Base-by-base conservation (phyloP, 2,888 invertebrate genomes). In the Lottia gigantea region DNA sequence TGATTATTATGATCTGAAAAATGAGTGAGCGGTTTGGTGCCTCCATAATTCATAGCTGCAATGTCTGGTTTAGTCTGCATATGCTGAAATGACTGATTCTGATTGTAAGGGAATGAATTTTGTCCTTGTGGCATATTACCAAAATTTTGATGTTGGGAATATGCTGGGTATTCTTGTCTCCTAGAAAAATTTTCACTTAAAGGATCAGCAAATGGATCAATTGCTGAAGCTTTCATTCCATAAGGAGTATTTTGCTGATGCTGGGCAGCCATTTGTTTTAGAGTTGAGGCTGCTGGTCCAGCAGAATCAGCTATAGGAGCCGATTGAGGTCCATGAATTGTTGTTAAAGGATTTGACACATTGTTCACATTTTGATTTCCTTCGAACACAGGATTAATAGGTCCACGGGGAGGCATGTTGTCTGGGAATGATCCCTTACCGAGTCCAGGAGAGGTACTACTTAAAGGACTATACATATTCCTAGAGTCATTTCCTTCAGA, bases 221-320 rank as follows among this genome's bases (percentile, higher is more conserved):
- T 71, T 16, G 87, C 83, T 84, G 81, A 85, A 85, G 84, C 74
- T 73, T 81, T 81, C 64, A 81, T 77, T 25, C 77, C 77, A 61
- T 76, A 82, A 47, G 78, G 75, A 31, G 77, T 77, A 26, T 70
- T 72, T 89, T 95, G 95, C 90, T 96, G 96, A 89, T 97, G 97
- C 88, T 97, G 97, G 88, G 97, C 96, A 55, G 97, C 97, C 96
- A 97, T 96, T 85, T 97, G 96, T 88, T 97, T 97, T 68, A 97
- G 90, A 0, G 96, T 97, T 90, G 97, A 96, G 66, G 97, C 96
- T 0, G 97, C 97, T 31, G 96, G 95, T 73, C 95, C 95, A 15
- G 85, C 83, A 26, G 76, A 70, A 72, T 86, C 85, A 40, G 82
- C 75, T 67, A 82, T 76, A 15, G 76, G 40, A 23, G 75, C 65